Conservation (phyloP, 1,140 invertebrate genomes). For the Melanaphis sacchari region DNA sequence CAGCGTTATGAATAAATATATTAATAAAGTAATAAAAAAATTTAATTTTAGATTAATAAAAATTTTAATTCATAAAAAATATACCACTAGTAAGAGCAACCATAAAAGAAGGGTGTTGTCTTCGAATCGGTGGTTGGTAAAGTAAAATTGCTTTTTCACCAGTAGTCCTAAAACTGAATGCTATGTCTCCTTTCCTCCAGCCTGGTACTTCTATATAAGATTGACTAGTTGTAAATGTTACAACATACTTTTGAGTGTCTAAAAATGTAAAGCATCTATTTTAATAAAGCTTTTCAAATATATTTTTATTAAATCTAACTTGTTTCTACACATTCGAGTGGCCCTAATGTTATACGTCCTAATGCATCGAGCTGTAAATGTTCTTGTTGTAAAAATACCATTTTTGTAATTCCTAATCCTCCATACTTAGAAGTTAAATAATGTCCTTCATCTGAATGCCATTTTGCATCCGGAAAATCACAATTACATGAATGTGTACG, state of each 20-base stretch:
- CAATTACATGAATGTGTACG: slow-evolving; percentile 86
- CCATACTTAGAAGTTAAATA: slow-evolving; percentile 72
- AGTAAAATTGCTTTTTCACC: slow-evolving; percentile 86
- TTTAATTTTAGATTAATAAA: neutral
- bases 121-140: slow-evolving; percentile 86
- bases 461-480: slow-evolving; percentile 78
- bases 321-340: slow-evolving; percentile 91
- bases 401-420: slow-evolving; percentile 86
- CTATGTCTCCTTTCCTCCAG: slow-evolving; percentile 89
- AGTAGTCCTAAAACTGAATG: slow-evolving; percentile 91
- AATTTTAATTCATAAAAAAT: slow-evolving; percentile 56
- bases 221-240: slow-evolving; percentile 90
- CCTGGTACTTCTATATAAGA: slow-evolving; percentile 91
- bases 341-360: slow-evolving; percentile 86
- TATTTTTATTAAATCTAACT: slow-evolving; percentile 68
- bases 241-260: slow-evolving; percentile 91
- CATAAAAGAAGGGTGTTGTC: slow-evolving; percentile 90
- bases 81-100: slow-evolving; percentile 82
- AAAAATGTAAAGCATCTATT: slow-evolving; percentile 60
- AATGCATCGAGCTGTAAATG: slow-evolving; percentile 81
- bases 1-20: neutral
- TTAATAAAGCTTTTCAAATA: neutral
- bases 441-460: slow-evolving; percentile 86
- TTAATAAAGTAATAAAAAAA: slow-evolving; percentile 11
- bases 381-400: slow-evolving; percentile 87